Base-by-base conservation (phyloP, 2,113 vertebrate species). In the Meleagris gallopavo region DNA sequence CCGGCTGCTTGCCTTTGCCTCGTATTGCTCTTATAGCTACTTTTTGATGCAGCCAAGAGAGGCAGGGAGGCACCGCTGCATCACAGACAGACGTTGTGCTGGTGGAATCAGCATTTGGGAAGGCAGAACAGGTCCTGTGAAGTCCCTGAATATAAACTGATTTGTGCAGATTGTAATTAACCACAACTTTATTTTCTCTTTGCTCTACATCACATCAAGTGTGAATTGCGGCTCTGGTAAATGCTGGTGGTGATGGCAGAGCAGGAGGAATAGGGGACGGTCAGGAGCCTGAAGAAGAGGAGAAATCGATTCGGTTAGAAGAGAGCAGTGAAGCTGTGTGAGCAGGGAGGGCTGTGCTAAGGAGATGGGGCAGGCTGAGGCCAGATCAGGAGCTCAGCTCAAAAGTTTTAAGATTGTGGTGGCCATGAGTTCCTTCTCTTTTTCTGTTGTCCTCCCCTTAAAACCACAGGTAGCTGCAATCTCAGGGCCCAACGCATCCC, bases 61-160 rank as follows among this genome's bases (percentile, higher is more conserved):
- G 64, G 43, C 24, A 10, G 8, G 40, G 36, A 10, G 11, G 52
- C 58, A 38, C 34, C 48, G 34, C 22, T 40, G 74, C 3, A 55
- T 34, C 52, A 16, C 30, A 2, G n/a, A 6, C 16, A 16, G 8
- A 38, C 0, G 0, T 2, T 7, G 34, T 22, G 55, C 30, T 61
- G 64, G n/a, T 69, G 43, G 64, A 38, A 18, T 52, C 50, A 10
- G 9, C 21, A 2, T 50, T 30, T 64, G 48, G 64, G 41, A 60
- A 40, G 18, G 46, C 9, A 66, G 25, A 66, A 52, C 3, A 30
- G 70, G 9, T 81, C 78, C 54, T 43, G n/a, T 15, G 4, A 72
- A 36, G 14, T 27, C 21, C 8, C 27, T 38, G 13, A 60, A 13
- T 19, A 9, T 29, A 58, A 88, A 45, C 10, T 16, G 38, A 45